Base-by-base conservation (phyloP, 2,888 invertebrate species). In the Sicus ferrugineus region DNA sequence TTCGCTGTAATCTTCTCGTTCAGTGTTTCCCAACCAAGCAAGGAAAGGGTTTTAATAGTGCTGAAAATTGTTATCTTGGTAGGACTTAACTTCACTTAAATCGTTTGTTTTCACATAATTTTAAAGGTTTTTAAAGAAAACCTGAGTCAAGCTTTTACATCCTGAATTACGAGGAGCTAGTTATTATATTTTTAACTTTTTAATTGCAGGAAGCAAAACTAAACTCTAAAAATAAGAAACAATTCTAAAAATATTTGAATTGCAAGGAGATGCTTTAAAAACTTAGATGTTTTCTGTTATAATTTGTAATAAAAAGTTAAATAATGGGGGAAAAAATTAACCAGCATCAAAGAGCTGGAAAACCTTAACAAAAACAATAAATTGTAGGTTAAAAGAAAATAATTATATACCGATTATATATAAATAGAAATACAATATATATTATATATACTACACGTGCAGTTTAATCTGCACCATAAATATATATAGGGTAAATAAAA, bases 401-500 rank as follows among this genome's bases (percentile, higher is more conserved):
- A 67, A 59, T 42, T 52, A 38, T 38, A 21, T 26, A 63, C n/a
- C n/a, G n/a, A n/a, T 54, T 63, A 64, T 59, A 65, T 30, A 65
- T 61, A 69, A 7, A 66, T 61, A 69, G 7, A 65, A 31, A 62
- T 59, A 70, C 52, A 66, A 64, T 26, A 59, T 52, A 67, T 58
- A 63, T 58, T n/a, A 56, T 28, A 64, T 59, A 66, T 28, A 38
- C 61, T 48, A 68, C 48, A 31, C 66, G 61, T 63, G 64, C 61
- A 67, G 68, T 68, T 63, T 71, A 56, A 68, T 68, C 71, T 71
- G 71, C 68, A 66, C 68, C 31, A 63, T 71, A 68, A 68, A 68
- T 65, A 30, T 64, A 68, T 26, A 61, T n/a, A n/a, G n/a, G n/a
- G 59, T 68, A 54, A 68, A 66, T 64, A 46, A 46, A 67, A 65